Evolutionary conservation across 1,140 invertebrate species (phyloP).

Genomic region (Achatina immaculata): DNA sequence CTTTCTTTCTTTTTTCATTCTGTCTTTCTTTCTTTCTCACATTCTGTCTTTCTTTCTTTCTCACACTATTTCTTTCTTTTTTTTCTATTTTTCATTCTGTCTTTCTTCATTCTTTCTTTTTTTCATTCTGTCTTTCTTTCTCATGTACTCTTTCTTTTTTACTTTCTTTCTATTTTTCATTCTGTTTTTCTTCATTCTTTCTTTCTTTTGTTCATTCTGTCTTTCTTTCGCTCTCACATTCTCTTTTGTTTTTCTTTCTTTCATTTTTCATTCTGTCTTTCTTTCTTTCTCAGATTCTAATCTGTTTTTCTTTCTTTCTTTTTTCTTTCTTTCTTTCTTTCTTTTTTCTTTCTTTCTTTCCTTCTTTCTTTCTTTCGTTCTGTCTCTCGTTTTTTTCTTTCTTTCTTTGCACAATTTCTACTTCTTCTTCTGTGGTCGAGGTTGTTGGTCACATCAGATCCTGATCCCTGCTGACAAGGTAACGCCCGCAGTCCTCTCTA

Average conservation of each 20-base stretch:
- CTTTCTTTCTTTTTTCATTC: too few relatives aligned
- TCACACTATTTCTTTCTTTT: not conserved
- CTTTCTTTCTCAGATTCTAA: constrained; percentile 27
- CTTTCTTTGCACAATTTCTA: too few relatives aligned
- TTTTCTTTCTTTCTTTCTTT: not conserved
- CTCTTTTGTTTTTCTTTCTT: constrained; percentile 24
- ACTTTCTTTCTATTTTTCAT: constrained; percentile 24
- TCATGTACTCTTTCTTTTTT: too few relatives aligned
- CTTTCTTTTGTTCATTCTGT: constrained; percentile 23
- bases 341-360: not conserved
- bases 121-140: too few relatives aligned
- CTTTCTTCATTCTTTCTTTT: constrained; percentile 30
- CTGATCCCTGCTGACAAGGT: too few relatives aligned
- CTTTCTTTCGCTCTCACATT: not conserved
- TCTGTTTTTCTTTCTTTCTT: not conserved
- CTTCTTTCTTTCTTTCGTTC: constrained; percentile 30
- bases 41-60: not conserved
- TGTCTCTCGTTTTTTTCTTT: too few relatives aligned
- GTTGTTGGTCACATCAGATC: too few relatives aligned
- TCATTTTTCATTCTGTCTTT: constrained; percentile 27
- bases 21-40: too few relatives aligned
- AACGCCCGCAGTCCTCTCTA: too few relatives aligned
- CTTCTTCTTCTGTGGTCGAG: too few relatives aligned
- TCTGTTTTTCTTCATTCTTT: constrained; percentile 18
- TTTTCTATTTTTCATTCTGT: not conserved